Base-by-base conservation (phyloP, 1,140 invertebrate genomes). In the Hyles euphorbiae region DNA sequence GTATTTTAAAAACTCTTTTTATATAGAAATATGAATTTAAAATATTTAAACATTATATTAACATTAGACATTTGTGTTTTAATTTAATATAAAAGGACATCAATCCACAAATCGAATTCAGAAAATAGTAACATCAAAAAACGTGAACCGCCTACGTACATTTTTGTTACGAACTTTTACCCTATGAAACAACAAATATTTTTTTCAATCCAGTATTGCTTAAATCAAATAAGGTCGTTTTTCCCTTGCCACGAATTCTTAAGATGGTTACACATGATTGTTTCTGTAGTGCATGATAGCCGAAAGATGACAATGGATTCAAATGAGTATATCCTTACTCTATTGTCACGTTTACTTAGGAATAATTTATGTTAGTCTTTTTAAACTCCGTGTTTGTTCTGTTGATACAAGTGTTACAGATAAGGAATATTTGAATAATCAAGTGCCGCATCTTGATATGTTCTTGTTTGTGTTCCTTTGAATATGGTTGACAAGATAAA, bases 311-410 rank as follows among this genome's bases (percentile, higher is more conserved):
- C 85, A 88, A 88, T 85, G 67, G 83, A 75, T 84, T 81, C 77
- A 85, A 87, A 85, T 87, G 79, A 85, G 81, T 85, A 76, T 83
- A 86, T 81, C 74, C 58, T 75, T 76, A 83, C 71, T 63, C 78
- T 65, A 72, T 73, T 78, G 72, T 79, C 60, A 59, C 67, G 61
- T 67, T 40, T 40, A 61, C 63, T 58, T 61, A 57, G 68, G 72
- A 67, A 78, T 83, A 70, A 78, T 83, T 81, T 78, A 83, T 81
- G 68, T 76, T 63, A 3, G 46, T 81, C 72, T 79, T 76, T 76
- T 72, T 67, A 60, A 57, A 63, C 63, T 63, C 58, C 57, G 44
- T 67, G 72, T 74, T 69, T 48, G 44, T 33, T 46, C 22, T 71
- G 74, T 79, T 77, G 68, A 69, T 75, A 72, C 74, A 79, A 77